Conservation (phyloP, 2,113 vertebrate species). For the Gymnorhina tibicen region DNA sequence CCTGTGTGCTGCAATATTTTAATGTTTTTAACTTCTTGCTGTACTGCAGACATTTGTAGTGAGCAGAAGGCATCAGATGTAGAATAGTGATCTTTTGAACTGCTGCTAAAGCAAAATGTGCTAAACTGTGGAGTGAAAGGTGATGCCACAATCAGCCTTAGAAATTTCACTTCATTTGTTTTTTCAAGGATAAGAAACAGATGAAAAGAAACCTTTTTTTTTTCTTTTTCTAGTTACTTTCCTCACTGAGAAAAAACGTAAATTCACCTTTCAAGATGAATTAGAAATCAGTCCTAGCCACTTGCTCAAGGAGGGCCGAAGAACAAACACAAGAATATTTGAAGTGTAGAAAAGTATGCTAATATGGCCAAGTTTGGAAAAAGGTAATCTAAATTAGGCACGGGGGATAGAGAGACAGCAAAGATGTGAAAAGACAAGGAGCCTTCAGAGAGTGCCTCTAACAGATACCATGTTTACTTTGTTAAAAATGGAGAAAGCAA, state of each 20-base stretch:
- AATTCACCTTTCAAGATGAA: background rate
- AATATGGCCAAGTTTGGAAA: background rate
- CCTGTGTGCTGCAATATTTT: background rate
- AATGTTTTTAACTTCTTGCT: background rate
- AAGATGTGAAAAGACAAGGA: background rate
- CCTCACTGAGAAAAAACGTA: background rate
- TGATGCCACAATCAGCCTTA: background rate
- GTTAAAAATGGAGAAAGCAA: background rate
- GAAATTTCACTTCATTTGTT: background rate
- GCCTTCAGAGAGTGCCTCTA: background rate
- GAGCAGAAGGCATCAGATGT: conserved; percentile 11
- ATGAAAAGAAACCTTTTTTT: background rate
- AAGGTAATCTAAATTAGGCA: background rate
- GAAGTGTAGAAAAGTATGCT: background rate
- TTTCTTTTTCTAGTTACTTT: background rate
- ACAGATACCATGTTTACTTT: background rate
- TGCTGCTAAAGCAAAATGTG: conserved; percentile 22
- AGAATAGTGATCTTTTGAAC: conserved; percentile 24
- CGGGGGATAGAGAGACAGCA: background rate
- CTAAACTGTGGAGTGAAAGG: background rate
- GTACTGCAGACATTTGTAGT: background rate
- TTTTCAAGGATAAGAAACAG: background rate
- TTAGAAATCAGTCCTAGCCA: background rate
- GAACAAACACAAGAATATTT: background rate
- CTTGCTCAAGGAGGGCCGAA: background rate